Base-by-base conservation (phyloP, 92 coral and sea anemone genomes). In the Parazoanthus atlanticus region DNA sequence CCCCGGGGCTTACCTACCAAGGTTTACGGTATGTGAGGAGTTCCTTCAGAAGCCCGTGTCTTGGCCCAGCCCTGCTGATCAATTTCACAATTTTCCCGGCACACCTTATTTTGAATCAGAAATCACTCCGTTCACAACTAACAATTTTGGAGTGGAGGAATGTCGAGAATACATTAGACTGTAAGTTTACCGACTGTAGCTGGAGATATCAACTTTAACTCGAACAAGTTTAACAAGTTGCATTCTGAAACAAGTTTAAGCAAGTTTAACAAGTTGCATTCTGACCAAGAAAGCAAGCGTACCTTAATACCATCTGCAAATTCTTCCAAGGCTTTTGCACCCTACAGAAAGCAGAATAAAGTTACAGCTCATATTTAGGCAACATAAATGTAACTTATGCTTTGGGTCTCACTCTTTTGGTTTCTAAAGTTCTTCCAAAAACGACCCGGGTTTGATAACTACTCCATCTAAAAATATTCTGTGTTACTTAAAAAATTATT, bases 301-400 rank as follows among this genome's bases (percentile, higher is more conserved):
- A 97, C 99, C 98, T 93, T 97, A 3, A 97, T 97, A 23, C 98
- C 98, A 86, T 95, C 99, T 38, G 98, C 93, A 80, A 97, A 97
- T 33, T 97, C 99, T n/a, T 95, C 99, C 80, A 97, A 83, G 23
- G 98, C 97, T 90, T 96, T 96, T 31, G 99, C 96, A 58, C 95
- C 89, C 99, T 97, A 90, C 28, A n/a, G 74, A 38, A 16, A 6
- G 40, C 43, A 76, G 15, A 75, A 64, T 43, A 56, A 21, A 32
- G n/a, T 28, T 65, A 49, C 11, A 19, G 74, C 72, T 30, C 26
- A 32, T 74, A 30, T 74, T 41, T 17, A 5, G 52, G 26, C 19
- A 43, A n/a, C 25, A n/a, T 6, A 31, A 47, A 79, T 26, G 7
- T 5, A 79, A 12, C 21, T 79, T n/a, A 33, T 8, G 12, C 47